These are phyloP conservation scores for Cynopterus sphinx DNA, from an alignment of 2,797 vertebrate species.

Conservation along the genomic window DNA sequence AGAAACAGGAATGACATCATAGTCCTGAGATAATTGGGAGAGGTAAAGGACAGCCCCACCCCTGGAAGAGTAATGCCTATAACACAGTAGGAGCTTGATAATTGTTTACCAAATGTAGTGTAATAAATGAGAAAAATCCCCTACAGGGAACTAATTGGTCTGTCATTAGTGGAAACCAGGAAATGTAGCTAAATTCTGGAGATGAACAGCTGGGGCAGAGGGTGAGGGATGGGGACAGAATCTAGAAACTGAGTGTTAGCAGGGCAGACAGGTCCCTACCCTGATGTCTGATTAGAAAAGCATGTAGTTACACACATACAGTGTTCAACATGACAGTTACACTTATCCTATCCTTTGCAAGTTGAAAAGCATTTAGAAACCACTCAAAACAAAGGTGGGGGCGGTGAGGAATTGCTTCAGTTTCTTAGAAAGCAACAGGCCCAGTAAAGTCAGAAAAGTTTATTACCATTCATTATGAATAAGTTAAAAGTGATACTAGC, in stretches of 20 bases:
- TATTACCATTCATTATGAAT: constrained; percentile 88
- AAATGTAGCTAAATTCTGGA: constrained; percentile 29
- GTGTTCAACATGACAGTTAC: background rate
- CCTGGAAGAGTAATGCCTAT: background rate
- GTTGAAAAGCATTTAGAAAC: background rate
- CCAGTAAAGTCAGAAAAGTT: constrained; percentile 65
- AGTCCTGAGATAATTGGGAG: constrained; percentile 20
- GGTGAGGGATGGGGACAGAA: background rate
- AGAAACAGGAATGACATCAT: background rate
- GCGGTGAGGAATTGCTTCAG: background rate
- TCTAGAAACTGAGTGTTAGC: background rate
- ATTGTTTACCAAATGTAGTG: constrained; percentile 28
- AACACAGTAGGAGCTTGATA: background rate
- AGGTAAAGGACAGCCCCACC: background rate
- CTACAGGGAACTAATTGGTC: background rate
- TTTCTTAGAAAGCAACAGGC: constrained; percentile 39
- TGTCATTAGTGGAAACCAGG: background rate
- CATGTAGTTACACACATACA: background rate
- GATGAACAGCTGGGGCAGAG: background rate
- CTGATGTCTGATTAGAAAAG: constrained; percentile 10
- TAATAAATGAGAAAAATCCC: background rate
- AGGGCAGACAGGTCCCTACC: background rate
- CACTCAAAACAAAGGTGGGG: background rate
- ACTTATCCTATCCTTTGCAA: constrained; percentile 29
- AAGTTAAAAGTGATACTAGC: constrained; percentile 90